A percentile compares a stretch with the other conserved stretches of the same genome.
These are phyloP conservation scores for Scaptomyza montana DNA, from an alignment of 1,140 invertebrate species.

Conservation along the genomic window DNA sequence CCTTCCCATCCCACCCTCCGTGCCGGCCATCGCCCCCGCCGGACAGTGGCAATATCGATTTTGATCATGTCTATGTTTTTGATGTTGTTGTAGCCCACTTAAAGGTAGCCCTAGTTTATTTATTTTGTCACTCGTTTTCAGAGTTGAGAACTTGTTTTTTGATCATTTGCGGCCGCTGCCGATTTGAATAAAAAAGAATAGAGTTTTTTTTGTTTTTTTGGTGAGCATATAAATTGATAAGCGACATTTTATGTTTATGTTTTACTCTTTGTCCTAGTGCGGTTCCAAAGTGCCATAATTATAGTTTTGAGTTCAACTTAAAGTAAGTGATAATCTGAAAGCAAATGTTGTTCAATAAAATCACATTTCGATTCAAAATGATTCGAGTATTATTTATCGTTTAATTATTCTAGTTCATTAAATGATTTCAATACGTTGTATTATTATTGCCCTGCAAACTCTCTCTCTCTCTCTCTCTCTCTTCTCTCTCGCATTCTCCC, in stretches of 20 bases:
- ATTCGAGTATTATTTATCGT: slow-evolving; percentile 8
- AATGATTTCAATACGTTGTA: slow-evolving; percentile 12
- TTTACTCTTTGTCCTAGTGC: slow-evolving; percentile 13
- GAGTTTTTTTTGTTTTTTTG: neutral
- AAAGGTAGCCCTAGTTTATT: slow-evolving; percentile 37
- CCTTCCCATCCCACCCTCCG: too few relatives aligned
- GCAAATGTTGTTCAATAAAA: slow-evolving; percentile 2
- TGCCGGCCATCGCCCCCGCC: slow-evolving; percentile 16
- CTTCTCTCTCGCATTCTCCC: neutral
- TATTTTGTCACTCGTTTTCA: slow-evolving; percentile 6
- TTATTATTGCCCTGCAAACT: neutral
- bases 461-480: neutral
- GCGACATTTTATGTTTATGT: slow-evolving; percentile 65
- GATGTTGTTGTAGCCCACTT: slow-evolving; percentile 17
- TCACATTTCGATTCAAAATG: neutral
- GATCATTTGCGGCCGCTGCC: slow-evolving; percentile 37
- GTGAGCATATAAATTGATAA: slow-evolving; percentile 65
- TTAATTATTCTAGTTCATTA: neutral
- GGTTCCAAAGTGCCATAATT: slow-evolving; percentile 12
- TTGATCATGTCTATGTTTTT: slow-evolving; percentile 44
- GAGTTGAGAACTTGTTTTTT: slow-evolving; percentile 41
- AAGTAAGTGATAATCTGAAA: slow-evolving; percentile 37
- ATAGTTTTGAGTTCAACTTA: slow-evolving; percentile 1
- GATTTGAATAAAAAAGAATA: slow-evolving; percentile 24
- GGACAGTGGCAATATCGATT: slow-evolving; percentile 56